These are phyloP conservation scores for Sphaerodactylus townsendi DNA, from an alignment of 2,113 vertebrate genomes.

Conservation along the genomic window DNA sequence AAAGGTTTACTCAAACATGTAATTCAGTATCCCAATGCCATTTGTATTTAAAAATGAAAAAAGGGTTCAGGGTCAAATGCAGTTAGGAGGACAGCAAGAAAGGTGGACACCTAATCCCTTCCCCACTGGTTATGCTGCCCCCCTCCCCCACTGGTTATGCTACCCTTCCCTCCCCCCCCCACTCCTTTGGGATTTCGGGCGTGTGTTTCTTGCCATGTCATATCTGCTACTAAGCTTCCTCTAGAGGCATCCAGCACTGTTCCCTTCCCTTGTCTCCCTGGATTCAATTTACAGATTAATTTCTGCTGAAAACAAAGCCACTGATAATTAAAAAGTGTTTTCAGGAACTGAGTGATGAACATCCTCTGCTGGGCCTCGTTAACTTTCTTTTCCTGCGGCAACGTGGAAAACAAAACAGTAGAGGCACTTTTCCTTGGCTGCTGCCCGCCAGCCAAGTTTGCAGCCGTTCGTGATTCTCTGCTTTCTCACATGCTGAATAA, in stretches of 20 bases:
- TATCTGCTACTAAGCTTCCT: background rate
- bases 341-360: conserved; percentile 2
- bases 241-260: background rate
- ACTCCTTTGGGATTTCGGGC: background rate
- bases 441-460: background rate
- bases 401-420: background rate
- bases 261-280: conserved; percentile 2
- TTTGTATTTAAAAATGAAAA: no score
- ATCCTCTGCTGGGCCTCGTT: background rate
- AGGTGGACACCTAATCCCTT: no score
- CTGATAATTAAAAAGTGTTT: conserved; percentile 50
- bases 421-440: background rate
- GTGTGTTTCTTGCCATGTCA: background rate
- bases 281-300: conserved; percentile 42
- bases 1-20: background rate
- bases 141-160: no score
- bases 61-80: background rate
- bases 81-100: background rate
- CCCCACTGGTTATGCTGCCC: no score
- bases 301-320: conserved; percentile 36
- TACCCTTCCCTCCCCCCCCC: no score
- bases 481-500: no score
- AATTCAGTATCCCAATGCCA: background rate
- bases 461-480: background rate
- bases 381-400: background rate